Conservation (phyloP, 1,140 invertebrate species). For the Tribolium madens region DNA sequence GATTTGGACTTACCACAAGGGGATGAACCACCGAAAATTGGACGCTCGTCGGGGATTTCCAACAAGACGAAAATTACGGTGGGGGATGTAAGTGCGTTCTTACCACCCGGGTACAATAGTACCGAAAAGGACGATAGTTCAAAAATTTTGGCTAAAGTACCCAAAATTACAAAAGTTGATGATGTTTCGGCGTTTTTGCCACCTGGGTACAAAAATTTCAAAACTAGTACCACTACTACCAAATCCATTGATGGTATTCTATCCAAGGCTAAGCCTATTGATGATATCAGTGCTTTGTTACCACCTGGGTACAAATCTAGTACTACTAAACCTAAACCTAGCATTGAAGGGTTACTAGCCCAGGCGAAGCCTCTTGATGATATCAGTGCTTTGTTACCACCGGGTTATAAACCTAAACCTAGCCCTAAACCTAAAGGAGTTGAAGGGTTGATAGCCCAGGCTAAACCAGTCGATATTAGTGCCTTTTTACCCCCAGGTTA, state of each 20-base stretch:
- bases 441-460: slow-evolving; percentile 44
- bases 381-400: slow-evolving; percentile 72
- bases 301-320: slow-evolving; percentile 67
- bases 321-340: slow-evolving; percentile 61
- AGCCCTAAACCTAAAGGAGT: slow-evolving; percentile 57
- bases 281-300: slow-evolving; percentile 73
- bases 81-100: slow-evolving; percentile 71
- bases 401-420: slow-evolving; percentile 66
- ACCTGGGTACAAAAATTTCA: slow-evolving; percentile 63
- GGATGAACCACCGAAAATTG: slow-evolving; percentile 62
- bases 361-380: slow-evolving; percentile 71
- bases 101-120: slow-evolving; percentile 77
- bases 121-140: slow-evolving; percentile 53
- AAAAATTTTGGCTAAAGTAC: slow-evolving; percentile 60
- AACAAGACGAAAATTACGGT: slow-evolving; percentile 69
- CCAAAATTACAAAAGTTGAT: slow-evolving; percentile 45
- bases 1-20: slow-evolving; percentile 52
- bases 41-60: slow-evolving; percentile 66
- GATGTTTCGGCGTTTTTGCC: slow-evolving; percentile 75
- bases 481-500: slow-evolving; percentile 74
- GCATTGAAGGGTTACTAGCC: slow-evolving; percentile 65
- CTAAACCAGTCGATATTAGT: slow-evolving; percentile 51
- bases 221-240: slow-evolving; percentile 52
- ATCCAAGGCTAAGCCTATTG: slow-evolving; percentile 67
- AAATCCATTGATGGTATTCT: slow-evolving; percentile 63